These are phyloP conservation scores for Anas platyrhynchos DNA, from an alignment of 2,113 vertebrate genomes.

Conservation along the genomic window DNA sequence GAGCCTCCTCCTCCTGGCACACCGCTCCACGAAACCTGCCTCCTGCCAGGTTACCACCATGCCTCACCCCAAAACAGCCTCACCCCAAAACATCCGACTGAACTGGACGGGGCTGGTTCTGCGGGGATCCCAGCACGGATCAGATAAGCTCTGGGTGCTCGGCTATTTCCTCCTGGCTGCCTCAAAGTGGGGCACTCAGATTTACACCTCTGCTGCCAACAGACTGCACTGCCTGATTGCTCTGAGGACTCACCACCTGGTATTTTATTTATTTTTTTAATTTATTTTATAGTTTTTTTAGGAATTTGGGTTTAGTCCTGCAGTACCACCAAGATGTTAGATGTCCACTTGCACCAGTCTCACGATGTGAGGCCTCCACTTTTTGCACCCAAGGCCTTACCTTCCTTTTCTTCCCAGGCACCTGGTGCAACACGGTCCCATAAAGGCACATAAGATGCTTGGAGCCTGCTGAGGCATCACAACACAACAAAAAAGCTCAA, in stretches of 20 bases:
- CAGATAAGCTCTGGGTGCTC: not conserved
- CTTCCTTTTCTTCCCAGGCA: not conserved
- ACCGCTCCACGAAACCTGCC: not conserved
- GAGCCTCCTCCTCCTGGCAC: not conserved
- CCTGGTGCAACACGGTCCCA: not conserved
- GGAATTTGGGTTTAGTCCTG: not conserved
- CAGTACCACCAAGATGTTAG: not conserved
- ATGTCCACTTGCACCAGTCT: not conserved
- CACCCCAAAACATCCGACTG: not conserved
- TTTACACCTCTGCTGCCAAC: not conserved
- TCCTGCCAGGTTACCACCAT: not conserved
- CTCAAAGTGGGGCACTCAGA: not conserved
- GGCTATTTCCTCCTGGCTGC: not conserved
- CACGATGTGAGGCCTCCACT: not conserved
- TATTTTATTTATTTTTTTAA: too few species aligned
- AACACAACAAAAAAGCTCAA: not conserved
- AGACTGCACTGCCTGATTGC: fast-evolving
- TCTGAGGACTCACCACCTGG: not conserved
- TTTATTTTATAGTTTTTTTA: too few species aligned
- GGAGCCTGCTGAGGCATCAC: not conserved
- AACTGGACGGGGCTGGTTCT: not conserved
- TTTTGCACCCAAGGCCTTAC: not conserved
- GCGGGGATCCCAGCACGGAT: not conserved
- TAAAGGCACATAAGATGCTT: fast-evolving
- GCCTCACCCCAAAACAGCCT: not conserved